Evolutionary conservation across 53 echinoderm and acorn worm genomes (phyloP), one percentile per base, ranked within the genome.

Genomic region (Echinarachnius parma): DNA sequence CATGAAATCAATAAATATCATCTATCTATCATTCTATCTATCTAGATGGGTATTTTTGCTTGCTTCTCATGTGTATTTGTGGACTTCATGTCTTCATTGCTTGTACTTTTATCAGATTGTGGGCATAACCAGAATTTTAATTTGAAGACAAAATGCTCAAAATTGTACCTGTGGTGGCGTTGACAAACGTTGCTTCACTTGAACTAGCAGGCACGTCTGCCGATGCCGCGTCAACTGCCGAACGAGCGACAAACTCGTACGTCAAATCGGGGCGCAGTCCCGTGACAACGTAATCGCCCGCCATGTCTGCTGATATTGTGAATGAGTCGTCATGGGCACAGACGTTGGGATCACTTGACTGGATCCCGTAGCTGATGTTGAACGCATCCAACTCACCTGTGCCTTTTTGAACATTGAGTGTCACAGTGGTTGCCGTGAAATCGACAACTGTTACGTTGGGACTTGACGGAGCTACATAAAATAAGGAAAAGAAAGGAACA

Each of bases 401-500:
- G 13, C 50, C 10, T 49, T 4, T 7, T 39, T 7, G 13, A 39
- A 39, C 13, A 13, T 16, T 14, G 28, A 66, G 30, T 29, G 48
- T 66, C 5, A 66, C 29, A 1, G 66, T 21, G n/a, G 66, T 66
- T 9, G 26, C 66, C 28, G 46, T 48, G 48, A 15, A 28, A 28
- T 28, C 48, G n/a, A 0, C 3, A 10, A 66, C 66, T 9, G 5
- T 8, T 24, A 42, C 42, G 5, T 11, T 2, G 18, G 47, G 46
- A 27, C 4, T 21, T 1, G 48, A 28, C 20, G 47, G 28, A 29
- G 66, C 66, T 46, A 46, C 48, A 48, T 2, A n/a, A 13, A 25
- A 2, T 21, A 1, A 60, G 21, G 15, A 42, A 14, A 39, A 42
- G 22, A 39, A 11, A 42, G 39, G 7, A 13, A 9, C 39, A 39